Evolutionary conservation across 2,797 vertebrate species (phyloP), one percentile per base, ranked within the genome.

Genomic region (Balearica regulorum): DNA sequence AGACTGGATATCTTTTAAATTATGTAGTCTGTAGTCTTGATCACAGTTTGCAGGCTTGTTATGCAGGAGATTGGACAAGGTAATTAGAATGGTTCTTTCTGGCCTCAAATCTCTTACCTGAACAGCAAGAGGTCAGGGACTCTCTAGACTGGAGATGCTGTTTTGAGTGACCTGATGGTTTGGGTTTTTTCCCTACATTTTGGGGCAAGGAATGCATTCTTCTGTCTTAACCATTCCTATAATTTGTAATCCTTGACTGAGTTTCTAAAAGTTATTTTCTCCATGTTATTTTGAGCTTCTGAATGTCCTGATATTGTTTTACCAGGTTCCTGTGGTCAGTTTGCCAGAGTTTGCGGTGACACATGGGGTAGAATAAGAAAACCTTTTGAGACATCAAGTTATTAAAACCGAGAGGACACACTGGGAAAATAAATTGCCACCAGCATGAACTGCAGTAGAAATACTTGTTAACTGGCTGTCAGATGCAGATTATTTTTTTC

Each of bases 371-470:
- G 62, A 51, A 75, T 90, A 92, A 71, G 54, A 87, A 90, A 93
- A 90, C 41, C 77, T 89, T 87, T 58, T 80, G 73, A 96, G 87
- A 65, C 31, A 77, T 88, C 61, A 79, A 16, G 61, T 93, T 95
- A 93, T 89, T 95, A 83, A 96, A 95, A 55, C 71, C 37, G 77
- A 77, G 65, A 39, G 64, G 29, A 60, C 85, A 62, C 83, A 87
- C 89, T 90, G 83, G 39, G 78, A 94, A 94, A 96, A 96, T 88
- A 91, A 95, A 94, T 94, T 94, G 69, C 75, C 77, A 82, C 29
- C 90, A 95, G 75, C 87, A 41, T 89, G 90, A 91, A 83, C 37
- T 90, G 72, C 82, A 91, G 65, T 89, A 85, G 65, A 95, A 95
- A 55, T 96, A 96, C 87, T 95, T 96, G 82, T 82, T 95, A 90